Percentiles rank a stretch among this genome's conserved stretches.
phyloP scores from a whole-genome alignment of 2,888 invertebrate genomes.

The Acleris holmiana region DNA sequence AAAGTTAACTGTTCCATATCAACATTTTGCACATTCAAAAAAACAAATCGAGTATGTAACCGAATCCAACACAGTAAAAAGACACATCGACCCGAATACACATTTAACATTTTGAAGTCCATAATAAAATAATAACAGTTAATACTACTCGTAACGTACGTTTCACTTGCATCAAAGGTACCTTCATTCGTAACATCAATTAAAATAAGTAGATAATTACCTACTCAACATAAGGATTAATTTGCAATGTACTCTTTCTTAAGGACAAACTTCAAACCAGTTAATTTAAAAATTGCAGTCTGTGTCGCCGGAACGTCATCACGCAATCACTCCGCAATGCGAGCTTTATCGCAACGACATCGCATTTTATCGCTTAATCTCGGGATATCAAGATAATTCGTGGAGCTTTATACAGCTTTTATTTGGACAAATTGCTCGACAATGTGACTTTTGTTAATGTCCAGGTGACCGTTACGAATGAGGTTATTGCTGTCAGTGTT shows the following conservation, averaged over 20 bases:
- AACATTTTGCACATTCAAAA: no score
- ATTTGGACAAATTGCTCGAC: constrained; percentile 23
- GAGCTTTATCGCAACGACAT: constrained; percentile 14
- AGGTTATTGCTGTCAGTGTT: neutral
- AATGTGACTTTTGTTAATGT: constrained; percentile 15
- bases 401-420: constrained; percentile 19
- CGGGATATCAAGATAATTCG: constrained; percentile 19
- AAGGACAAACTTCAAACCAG: neutral
- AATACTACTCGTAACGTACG: neutral
- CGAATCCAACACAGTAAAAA: neutral
- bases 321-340: constrained; percentile 11
- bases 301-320: neutral
- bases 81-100: neutral
- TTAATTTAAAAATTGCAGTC: constrained; percentile 2
- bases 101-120: neutral
- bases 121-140: no score
- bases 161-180: neutral
- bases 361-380: constrained; percentile 32
- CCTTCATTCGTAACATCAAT: no score
- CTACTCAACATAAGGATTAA: neutral
- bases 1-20: no score
- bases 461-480: neutral
- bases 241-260: neutral
- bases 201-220: neutral
- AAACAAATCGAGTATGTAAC: no score